These are phyloP conservation scores for Cyanoderma ruficeps DNA, from an alignment of 2,113 vertebrate species.

Conservation along the genomic window DNA sequence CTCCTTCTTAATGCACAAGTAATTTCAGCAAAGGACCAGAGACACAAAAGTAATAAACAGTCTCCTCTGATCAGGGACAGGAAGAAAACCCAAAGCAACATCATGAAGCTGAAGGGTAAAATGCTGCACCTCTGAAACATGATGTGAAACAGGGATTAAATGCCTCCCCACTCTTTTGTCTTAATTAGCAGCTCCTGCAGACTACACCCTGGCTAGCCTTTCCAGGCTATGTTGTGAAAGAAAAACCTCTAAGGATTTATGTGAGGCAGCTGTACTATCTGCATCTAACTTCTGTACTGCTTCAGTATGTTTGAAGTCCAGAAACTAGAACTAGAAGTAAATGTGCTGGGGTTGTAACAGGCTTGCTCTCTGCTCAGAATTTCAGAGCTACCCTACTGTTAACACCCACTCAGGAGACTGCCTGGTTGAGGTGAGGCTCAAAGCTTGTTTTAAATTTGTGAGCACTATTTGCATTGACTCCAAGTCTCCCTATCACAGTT, in stretches of 20 bases:
- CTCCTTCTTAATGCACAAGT: not conserved
- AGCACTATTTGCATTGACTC: not conserved
- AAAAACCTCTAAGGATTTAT: not conserved
- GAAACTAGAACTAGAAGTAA: not conserved
- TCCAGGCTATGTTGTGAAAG: not conserved
- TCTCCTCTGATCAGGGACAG: not conserved
- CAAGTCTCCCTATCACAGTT: not conserved
- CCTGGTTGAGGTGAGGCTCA: not conserved
- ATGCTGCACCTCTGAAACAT: not conserved
- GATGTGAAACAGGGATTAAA: not conserved
- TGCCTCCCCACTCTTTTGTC: not conserved
- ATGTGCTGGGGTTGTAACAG: not conserved
- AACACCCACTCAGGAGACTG: not conserved
- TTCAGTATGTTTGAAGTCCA: not conserved
- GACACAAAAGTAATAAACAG: not conserved
- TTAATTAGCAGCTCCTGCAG: not conserved
- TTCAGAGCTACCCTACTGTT: conserved; percentile 1
- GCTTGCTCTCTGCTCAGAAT: not conserved
- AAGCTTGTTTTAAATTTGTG: not conserved
- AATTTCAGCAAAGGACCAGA: not conserved
- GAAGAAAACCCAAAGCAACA: not conserved
- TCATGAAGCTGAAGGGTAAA: not conserved
- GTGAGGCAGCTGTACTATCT: not conserved
- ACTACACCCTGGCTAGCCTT: not conserved
- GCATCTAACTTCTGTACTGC: not conserved